A percentile compares a stretch with the other conserved stretches of the same genome.
Conservation (phyloP, 2,888 invertebrate genomes). For the Amitus sp. region DNA sequence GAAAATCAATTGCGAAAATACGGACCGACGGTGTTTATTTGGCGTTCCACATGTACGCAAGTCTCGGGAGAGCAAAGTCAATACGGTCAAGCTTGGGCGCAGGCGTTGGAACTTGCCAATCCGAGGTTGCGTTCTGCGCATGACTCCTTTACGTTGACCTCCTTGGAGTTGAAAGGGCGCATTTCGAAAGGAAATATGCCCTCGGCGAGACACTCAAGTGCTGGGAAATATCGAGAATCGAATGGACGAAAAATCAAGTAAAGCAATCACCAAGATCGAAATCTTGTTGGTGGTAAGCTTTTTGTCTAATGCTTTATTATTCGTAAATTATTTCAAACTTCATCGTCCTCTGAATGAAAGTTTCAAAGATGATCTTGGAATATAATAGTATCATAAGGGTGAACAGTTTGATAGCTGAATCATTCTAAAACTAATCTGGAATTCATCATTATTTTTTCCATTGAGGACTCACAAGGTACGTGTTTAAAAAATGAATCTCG, state of each 20-base stretch:
- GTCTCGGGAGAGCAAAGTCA: conserved; percentile 53
- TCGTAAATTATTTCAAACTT: conserved; percentile 33
- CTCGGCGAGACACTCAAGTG: too few relatives aligned
- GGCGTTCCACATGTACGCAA: conserved; percentile 27
- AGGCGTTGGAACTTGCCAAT: conserved; percentile 55
- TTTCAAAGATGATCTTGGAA: conserved; percentile 11
- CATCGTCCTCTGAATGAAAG: too few relatives aligned
- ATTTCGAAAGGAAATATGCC: not conserved
- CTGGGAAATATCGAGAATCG: too few relatives aligned
- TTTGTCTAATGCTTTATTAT: conserved; percentile 37
- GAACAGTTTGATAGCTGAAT: too few relatives aligned
- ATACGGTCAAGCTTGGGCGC: conserved; percentile 55
- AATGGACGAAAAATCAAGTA: too few relatives aligned
- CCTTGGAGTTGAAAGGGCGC: conserved; percentile 19
- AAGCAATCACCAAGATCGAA: conserved; percentile 26
- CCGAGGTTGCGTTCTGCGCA: conserved; percentile 46
- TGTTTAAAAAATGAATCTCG: too few relatives aligned
- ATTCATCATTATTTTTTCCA: too few relatives aligned
- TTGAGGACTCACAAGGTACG: too few relatives aligned
- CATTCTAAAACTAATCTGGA: too few relatives aligned
- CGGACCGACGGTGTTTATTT: too few relatives aligned
- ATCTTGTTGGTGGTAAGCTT: conserved; percentile 35
- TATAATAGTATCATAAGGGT: not conserved
- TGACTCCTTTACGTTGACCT: conserved; percentile 35
- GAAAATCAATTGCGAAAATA: conserved; percentile 3